Evolutionary conservation across 2,888 invertebrate species (phyloP).

Genomic region (Xestia ashworthii): DNA sequence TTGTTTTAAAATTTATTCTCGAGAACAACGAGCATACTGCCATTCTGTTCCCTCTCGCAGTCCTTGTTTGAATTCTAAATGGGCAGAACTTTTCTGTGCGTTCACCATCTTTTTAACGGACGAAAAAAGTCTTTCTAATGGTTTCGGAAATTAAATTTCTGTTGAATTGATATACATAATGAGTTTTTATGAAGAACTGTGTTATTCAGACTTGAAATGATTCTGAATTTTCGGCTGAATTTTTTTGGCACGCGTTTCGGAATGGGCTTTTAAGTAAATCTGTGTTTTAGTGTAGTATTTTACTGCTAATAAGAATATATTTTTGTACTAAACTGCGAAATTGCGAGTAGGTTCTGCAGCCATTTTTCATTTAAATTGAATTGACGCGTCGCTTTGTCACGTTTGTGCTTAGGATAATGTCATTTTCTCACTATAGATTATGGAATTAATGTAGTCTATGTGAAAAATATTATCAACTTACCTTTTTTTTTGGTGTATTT

Average conservation of each 20-base stretch:
- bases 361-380: conserved; percentile 54
- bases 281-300: conserved; percentile 43
- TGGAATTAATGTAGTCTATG: not conserved
- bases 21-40: conserved; percentile 68
- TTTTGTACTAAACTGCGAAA: conserved; percentile 21
- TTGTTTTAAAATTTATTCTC: conserved; percentile 88
- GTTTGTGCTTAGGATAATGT: not conserved
- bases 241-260: conserved; percentile 35
- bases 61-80: conserved; percentile 88
- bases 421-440: not conserved
- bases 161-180: conserved; percentile 67
- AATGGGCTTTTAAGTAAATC: conserved; percentile 22
- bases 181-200: conserved; percentile 60
- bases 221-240: conserved; percentile 25
- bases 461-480: not conserved
- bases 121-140: conserved; percentile 74
- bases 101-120: conserved; percentile 71
- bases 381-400: conserved; percentile 20
- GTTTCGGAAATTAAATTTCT: conserved; percentile 73
- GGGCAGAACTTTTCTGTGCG: conserved; percentile 73
- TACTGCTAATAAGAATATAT: conserved; percentile 49
- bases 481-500: not conserved
- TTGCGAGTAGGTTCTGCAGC: conserved; percentile 12
- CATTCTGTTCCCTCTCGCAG: conserved; percentile 83
- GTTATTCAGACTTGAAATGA: conserved; percentile 47